phyloP scores from a whole-genome alignment of 2,797 vertebrate genomes.

The Acropternis orthonyx region DNA sequence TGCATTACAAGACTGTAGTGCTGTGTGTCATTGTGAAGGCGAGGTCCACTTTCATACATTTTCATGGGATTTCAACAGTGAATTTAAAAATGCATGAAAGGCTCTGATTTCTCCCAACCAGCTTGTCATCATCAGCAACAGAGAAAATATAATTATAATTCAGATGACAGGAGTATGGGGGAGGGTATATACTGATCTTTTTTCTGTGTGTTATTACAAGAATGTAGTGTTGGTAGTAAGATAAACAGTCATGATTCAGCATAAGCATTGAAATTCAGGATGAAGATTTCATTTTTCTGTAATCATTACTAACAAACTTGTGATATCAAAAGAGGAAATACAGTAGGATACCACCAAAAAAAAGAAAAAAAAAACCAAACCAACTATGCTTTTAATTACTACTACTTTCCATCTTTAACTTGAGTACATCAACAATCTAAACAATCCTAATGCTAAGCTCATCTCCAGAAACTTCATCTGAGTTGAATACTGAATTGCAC shows the following conservation, averaged over 20 bases:
- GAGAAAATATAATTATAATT: not conserved
- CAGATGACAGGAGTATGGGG: not conserved
- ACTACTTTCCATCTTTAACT: not conserved
- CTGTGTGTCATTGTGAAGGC: not conserved
- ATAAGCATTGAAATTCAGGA: not conserved
- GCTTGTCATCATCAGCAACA: not conserved
- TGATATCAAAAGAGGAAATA: not conserved
- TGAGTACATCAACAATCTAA: not conserved
- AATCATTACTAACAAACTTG: not conserved
- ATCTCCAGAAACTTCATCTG: not conserved
- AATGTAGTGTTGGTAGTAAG: not conserved
- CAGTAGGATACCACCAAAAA: not conserved
- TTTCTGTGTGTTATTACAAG: not conserved
- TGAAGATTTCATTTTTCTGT: not conserved
- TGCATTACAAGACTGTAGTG: not conserved
- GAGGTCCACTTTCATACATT: conserved; percentile 2
- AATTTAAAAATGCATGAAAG: not conserved
- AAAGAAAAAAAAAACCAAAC: not conserved
- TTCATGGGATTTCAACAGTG: not conserved
- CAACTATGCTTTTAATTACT: not conserved
- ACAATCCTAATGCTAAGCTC: not conserved
- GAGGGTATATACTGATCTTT: not conserved
- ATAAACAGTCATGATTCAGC: not conserved
- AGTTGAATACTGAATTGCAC: not conserved
- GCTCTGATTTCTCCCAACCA: conserved; percentile 7